These are phyloP conservation scores for Merops nubicus DNA, from an alignment of 2,113 vertebrate species.

Conservation along the genomic window DNA sequence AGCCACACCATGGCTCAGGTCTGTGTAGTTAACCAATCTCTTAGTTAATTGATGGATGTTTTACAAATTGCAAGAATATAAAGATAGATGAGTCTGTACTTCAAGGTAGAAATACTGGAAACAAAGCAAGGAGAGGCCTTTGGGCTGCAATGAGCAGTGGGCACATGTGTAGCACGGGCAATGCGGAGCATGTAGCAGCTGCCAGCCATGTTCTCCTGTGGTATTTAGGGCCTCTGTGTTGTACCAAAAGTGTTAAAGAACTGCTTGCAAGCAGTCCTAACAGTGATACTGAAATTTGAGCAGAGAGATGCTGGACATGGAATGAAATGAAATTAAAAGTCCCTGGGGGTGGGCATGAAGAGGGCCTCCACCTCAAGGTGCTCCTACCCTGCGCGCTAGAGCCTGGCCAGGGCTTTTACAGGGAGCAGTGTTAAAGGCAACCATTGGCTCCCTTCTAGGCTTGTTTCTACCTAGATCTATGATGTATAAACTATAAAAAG, in stretches of 20 bases:
- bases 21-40: not conserved
- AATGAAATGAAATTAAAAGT: not conserved
- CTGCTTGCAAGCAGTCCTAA: not conserved
- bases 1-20: not conserved
- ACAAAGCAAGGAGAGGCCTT: not conserved
- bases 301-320: not conserved
- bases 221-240: not conserved
- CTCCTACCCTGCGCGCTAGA: not conserved
- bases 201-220: accelerated
- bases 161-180: not conserved
- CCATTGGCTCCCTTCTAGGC: not conserved
- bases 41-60: not conserved
- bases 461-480: not conserved
- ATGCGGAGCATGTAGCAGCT: not conserved
- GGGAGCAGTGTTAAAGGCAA: not conserved
- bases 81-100: not conserved
- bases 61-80: not conserved
- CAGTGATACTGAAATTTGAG: not conserved
- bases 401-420: not conserved
- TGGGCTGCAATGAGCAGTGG: not conserved
- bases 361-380: not conserved
- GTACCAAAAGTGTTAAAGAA: not conserved
- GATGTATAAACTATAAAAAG: not conserved
- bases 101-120: not conserved
- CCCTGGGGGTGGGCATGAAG: not conserved